Evolutionary conservation across 2,888 invertebrate genomes (phyloP).

Genomic region (Drosophila ezoana): DNA sequence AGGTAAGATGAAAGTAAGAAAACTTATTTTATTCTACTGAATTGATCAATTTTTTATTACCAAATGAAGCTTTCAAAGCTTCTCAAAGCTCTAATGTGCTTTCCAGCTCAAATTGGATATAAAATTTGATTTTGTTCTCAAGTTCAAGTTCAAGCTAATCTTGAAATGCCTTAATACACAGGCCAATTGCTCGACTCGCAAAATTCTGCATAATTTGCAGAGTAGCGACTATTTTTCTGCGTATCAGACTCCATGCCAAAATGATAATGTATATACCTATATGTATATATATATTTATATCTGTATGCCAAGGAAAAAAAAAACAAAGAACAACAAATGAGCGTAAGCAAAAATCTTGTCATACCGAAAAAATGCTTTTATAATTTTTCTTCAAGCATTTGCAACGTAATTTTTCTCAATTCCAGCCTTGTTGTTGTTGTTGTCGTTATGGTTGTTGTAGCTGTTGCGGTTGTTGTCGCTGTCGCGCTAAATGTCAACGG

Average conservation of each 20-base stretch:
- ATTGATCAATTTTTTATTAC: no score
- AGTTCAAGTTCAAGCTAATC: no score
- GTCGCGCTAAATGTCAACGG: slow-evolving; percentile 75
- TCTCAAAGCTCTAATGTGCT: no score
- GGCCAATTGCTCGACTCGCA: neutral
- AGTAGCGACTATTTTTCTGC: slow-evolving; percentile 6
- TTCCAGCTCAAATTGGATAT: no score
- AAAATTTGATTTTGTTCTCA: no score
- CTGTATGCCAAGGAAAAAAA: slow-evolving; percentile 6
- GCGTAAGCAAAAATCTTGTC: slow-evolving; percentile 73
- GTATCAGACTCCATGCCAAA: slow-evolving; percentile 4
- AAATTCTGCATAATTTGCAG: neutral
- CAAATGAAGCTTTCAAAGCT: no score
- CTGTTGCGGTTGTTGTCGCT: slow-evolving; percentile 49
- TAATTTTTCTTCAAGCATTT: slow-evolving; percentile 73
- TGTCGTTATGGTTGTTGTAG: slow-evolving; percentile 14
- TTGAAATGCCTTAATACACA: neutral
- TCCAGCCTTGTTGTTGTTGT: slow-evolving; percentile 33
- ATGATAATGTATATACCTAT: slow-evolving; percentile 16
- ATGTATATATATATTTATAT: neutral
- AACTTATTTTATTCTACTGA: no score
- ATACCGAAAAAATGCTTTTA: slow-evolving; percentile 53
- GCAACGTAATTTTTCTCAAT: slow-evolving; percentile 76
- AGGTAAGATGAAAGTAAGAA: no score
- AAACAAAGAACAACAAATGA: slow-evolving; percentile 62